Evolutionary conservation across 2,797 vertebrate genomes (phyloP).

Genomic region (Sardinella longiceps): DNA sequence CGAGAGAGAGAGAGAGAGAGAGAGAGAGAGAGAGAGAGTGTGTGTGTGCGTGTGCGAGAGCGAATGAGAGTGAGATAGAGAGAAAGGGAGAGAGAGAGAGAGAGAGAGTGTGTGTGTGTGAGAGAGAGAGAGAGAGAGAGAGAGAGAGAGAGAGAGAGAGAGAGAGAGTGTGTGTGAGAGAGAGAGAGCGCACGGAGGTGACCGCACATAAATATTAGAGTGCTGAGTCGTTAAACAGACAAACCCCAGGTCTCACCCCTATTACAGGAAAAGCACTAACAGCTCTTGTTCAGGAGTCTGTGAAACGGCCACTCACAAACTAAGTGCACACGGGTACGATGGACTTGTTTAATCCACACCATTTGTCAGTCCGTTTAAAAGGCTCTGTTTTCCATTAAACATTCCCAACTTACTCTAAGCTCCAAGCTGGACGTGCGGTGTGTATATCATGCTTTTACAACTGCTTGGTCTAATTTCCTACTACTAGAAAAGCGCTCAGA

Average conservation of each 20-base stretch:
- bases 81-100: constrained; percentile 2
- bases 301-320: neutral
- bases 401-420: neutral
- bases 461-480: too few relatives aligned
- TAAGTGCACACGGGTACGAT: neutral
- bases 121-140: neutral
- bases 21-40: neutral
- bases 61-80: neutral
- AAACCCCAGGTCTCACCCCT: constrained; percentile 9
- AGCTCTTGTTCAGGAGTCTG: neutral
- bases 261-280: constrained; percentile 5
- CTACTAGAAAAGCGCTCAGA: too few relatives aligned
- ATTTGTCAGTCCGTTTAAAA: neutral
- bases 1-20: constrained; percentile 1
- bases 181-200: neutral
- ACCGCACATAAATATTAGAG: constrained; percentile 2
- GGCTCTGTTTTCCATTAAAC: neutral
- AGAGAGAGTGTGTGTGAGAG: neutral
- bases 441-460: neutral
- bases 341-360: neutral
- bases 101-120: neutral
- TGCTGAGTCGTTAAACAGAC: constrained; percentile 14
- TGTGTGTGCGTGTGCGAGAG: too few relatives aligned
- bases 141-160: neutral
- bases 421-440: neutral